phyloP scores from a whole-genome alignment of 2,888 invertebrate species.

The Agrotis ipsilon region DNA sequence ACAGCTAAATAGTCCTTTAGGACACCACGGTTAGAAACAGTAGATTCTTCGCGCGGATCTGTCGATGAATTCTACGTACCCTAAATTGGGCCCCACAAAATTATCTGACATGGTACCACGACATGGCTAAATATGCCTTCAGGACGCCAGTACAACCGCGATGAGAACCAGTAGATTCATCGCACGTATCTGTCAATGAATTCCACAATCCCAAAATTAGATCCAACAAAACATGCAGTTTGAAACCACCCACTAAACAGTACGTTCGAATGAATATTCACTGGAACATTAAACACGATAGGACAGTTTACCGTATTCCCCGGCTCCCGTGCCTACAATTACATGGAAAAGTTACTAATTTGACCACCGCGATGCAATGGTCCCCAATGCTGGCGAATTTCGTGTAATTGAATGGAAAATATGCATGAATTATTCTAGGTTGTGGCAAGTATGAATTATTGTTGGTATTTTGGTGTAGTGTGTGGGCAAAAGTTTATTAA shows the following conservation, averaged over 20 bases:
- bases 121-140: no score
- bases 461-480: background rate
- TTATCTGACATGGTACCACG: no score
- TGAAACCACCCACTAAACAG: constrained; percentile 24
- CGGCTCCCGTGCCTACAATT: constrained; percentile 55
- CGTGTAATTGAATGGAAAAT: constrained; percentile 69
- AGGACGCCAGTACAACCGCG: background rate
- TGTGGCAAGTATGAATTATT: background rate
- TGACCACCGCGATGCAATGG: constrained; percentile 59
- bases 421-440: constrained; percentile 56
- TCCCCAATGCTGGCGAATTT: constrained; percentile 64
- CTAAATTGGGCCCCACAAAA: constrained; percentile 28
- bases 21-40: background rate
- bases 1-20: no score
- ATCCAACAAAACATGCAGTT: constrained; percentile 23
- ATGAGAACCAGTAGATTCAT: background rate
- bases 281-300: constrained; percentile 43
- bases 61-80: constrained; percentile 7
- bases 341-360: constrained; percentile 74
- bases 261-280: constrained; percentile 33
- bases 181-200: background rate
- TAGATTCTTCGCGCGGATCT: background rate
- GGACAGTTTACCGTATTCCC: constrained; percentile 41
- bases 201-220: constrained; percentile 20
- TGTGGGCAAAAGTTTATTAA: no score